phyloP scores from a whole-genome alignment of 2,888 invertebrate genomes.

The Limnephilus auricula region DNA sequence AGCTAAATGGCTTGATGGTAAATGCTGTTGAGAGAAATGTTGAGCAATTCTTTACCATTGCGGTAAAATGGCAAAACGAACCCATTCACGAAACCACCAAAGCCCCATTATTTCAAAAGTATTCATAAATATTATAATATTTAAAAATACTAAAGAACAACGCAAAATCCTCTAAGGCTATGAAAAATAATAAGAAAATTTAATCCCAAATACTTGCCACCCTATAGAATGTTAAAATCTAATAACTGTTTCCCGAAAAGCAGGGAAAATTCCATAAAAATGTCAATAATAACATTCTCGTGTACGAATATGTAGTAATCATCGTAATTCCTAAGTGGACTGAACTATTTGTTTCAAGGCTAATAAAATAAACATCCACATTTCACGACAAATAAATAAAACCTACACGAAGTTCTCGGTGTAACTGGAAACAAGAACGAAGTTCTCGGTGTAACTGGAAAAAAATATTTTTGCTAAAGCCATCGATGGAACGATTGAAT shows the following conservation, averaged over 20 bases:
- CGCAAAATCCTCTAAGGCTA: no score
- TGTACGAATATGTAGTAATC: background rate
- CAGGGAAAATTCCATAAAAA: background rate
- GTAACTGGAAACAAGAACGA: background rate
- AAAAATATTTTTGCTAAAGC: background rate
- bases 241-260: background rate
- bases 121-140: no score
- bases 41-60: no score
- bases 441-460: background rate
- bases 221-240: background rate
- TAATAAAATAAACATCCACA: background rate
- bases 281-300: background rate
- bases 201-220: no score
- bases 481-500: background rate
- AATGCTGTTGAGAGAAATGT: no score
- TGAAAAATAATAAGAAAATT: no score
- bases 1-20: no score
- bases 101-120: no score
- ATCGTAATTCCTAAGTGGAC: background rate
- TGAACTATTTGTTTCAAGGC: background rate
- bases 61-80: no score
- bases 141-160: no score
- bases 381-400: background rate
- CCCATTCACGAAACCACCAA: no score
- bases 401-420: background rate